Percentiles rank a stretch among this genome's conserved stretches.
Evolutionary conservation across 1,140 invertebrate species (phyloP).

Genomic region (Leguminivora glycinivorella): DNA sequence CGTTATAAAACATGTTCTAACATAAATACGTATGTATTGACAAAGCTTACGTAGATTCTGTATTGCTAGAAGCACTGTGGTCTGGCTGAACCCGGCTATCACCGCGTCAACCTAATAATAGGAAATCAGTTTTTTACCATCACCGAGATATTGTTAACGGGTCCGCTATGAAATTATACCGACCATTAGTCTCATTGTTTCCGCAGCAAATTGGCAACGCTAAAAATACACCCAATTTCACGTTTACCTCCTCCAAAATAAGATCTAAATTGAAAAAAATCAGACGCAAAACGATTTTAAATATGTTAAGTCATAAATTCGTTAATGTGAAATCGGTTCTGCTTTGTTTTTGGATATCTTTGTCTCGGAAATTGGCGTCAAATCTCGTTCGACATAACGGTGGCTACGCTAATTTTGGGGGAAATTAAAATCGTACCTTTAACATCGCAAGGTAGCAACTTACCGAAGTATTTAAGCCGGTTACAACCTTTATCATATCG

Average conservation of each 20-base stretch:
- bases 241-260: neutral
- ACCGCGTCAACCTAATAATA: constrained; percentile 57
- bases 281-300: constrained; percentile 32
- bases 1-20: too few species aligned
- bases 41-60: too few species aligned
- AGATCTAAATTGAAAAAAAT: neutral
- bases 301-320: constrained; percentile 63
- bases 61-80: neutral
- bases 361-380: constrained; percentile 63
- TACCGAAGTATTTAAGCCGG: neutral
- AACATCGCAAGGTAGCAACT: neutral
- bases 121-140: constrained; percentile 67
- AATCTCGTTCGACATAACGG: constrained; percentile 52
- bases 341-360: constrained; percentile 77
- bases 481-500: neutral
- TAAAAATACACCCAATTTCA: neutral
- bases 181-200: constrained; percentile 59
- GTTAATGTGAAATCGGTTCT: constrained; percentile 65
- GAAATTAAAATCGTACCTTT: constrained; percentile 43
- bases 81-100: constrained; percentile 39
- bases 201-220: constrained; percentile 49
- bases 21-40: too few species aligned
- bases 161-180: constrained; percentile 73
- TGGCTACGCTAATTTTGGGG: constrained; percentile 58
- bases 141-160: constrained; percentile 64